Percentiles rank a stretch among this genome's conserved stretches.
phyloP scores from a whole-genome alignment of 2,888 invertebrate genomes.

The Tiliacea aurago region DNA sequence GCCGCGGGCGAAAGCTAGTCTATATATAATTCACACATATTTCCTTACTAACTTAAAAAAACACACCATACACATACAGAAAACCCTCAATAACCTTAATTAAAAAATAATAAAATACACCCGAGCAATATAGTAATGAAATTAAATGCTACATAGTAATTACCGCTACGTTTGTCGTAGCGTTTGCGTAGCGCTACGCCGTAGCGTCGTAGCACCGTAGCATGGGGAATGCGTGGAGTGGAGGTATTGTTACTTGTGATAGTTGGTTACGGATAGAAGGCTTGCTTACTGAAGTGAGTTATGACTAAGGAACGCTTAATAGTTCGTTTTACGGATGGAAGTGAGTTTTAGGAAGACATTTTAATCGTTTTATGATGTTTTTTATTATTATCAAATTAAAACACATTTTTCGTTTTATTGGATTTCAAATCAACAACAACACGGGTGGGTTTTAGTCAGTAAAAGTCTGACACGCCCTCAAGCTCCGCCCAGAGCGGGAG shows the following conservation, averaged over 20 bases:
- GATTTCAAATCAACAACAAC: not conserved
- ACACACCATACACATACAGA: not conserved
- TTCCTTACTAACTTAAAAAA: not conserved
- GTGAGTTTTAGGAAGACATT: not conserved
- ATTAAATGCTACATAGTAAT: constrained; percentile 36
- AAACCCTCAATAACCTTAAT: constrained; percentile 22
- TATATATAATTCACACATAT: not conserved
- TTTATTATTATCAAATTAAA: not conserved
- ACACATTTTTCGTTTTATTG: not conserved
- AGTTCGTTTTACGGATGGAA: not conserved
- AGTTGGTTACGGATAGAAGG: not conserved
- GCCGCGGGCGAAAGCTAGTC: no score
- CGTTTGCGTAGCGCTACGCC: constrained; percentile 50
- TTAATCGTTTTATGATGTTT: not conserved
- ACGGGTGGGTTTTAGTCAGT: no score
- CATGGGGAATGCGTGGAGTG: constrained; percentile 20
- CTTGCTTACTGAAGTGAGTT: constrained; percentile 18
- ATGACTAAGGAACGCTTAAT: not conserved
- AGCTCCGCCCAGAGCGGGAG: no score
- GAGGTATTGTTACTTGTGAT: constrained; percentile 16
- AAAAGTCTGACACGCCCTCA: no score
- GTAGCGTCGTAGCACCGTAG: constrained; percentile 35
- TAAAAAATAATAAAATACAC: constrained; percentile 22
- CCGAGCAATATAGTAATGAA: constrained; percentile 16
- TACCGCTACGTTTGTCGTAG: constrained; percentile 48